Conservation (phyloP, 2,888 invertebrate genomes). For the Portevinia maculata region DNA sequence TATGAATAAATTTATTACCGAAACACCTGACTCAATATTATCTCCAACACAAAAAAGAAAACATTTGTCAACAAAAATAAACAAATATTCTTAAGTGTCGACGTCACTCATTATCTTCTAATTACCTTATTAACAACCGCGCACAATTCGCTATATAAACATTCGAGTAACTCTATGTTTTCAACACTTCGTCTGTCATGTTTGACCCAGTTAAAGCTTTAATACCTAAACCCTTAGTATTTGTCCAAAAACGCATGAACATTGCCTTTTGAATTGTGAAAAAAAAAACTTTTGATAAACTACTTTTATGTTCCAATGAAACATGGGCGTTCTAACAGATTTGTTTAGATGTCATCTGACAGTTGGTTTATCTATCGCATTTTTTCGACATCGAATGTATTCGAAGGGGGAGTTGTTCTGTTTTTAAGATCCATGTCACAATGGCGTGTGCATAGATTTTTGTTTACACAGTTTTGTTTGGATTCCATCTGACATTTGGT, state of each 20-base stretch:
- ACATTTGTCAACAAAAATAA: conserved; percentile 25
- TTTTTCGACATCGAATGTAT: not conserved
- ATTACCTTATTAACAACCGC: conserved; percentile 37
- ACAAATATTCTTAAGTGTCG: conserved; percentile 17
- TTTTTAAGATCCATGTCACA: not conserved
- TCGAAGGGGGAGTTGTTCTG: conserved; percentile 2
- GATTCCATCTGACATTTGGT: conserved; percentile 12
- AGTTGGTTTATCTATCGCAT: conserved; percentile 21
- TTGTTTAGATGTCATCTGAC: conserved; percentile 42
- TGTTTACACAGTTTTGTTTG: conserved; percentile 29
- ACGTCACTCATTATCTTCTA: conserved; percentile 41
- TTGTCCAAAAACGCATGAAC: conserved; percentile 6
- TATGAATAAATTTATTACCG: conserved; percentile 21
- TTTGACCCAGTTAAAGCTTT: conserved; percentile 51
- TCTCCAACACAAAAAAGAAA: conserved; percentile 27
- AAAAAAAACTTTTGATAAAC: not conserved
- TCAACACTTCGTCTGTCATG: conserved; percentile 51
- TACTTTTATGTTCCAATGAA: conserved; percentile 7
- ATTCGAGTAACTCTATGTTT: conserved; percentile 18
- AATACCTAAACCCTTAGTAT: conserved; percentile 35
- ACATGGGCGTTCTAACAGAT: conserved; percentile 11
- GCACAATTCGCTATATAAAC: conserved; percentile 13
- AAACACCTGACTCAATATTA: conserved; percentile 47
- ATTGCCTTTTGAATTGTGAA: conserved; percentile 2
- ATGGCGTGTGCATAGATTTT: not conserved